Conservation (phyloP, 1,140 invertebrate genomes). For the Drosophila cardini region DNA sequence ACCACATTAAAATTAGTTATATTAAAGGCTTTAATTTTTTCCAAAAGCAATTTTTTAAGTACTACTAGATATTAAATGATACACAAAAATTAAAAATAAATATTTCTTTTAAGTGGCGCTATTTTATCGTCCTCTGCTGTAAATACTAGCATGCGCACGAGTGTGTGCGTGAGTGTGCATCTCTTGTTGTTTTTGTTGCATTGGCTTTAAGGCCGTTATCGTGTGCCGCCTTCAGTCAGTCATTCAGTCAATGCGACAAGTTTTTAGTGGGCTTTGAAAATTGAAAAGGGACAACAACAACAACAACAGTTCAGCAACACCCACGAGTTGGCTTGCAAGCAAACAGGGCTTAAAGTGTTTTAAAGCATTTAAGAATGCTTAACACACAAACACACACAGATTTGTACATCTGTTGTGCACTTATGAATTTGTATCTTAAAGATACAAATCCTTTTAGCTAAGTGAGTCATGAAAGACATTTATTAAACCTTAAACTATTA, state of each 20-base stretch:
- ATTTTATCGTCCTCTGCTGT: no score
- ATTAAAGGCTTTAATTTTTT: no score
- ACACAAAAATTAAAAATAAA: no score
- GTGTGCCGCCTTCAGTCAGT: slow-evolving; percentile 42
- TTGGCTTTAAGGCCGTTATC: slow-evolving; percentile 65
- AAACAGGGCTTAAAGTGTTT: not conserved
- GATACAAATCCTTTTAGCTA: not conserved
- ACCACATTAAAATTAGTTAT: no score
- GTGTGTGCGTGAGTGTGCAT: slow-evolving; percentile 16
- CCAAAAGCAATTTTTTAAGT: no score
- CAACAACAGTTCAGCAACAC: slow-evolving; percentile 15
- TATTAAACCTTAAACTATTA: not conserved
- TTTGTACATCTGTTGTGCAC: not conserved
- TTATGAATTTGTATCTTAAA: not conserved
- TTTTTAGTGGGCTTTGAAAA: slow-evolving; percentile 56
- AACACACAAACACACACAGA: not conserved
- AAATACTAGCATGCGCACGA: no score
- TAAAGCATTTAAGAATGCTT: not conserved
- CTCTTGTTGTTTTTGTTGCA: slow-evolving; percentile 37
- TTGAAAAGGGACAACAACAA: slow-evolving; percentile 19
- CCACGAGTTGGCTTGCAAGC: slow-evolving; percentile 19
- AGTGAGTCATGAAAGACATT: not conserved
- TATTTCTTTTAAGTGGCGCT: no score
- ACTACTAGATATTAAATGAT: no score
- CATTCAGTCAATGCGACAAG: slow-evolving; percentile 41